Evolutionary conservation across 2,113 vertebrate species (phyloP), one percentile per base, ranked within the genome.

Genomic region (Pica pica): DNA sequence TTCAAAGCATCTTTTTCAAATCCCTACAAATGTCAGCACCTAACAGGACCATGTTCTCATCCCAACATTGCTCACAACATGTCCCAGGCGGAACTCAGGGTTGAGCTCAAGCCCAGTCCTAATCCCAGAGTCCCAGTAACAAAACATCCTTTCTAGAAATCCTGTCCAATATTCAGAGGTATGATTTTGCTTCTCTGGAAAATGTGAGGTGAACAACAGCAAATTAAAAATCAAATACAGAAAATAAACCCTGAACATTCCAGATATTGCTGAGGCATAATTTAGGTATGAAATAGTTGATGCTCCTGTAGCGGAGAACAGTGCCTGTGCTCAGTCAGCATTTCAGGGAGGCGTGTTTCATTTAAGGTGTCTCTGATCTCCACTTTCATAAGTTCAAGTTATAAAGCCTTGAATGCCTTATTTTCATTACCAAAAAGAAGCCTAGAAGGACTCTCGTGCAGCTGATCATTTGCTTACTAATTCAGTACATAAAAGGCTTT

Each of bases 361-460:
- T 89, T 90, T 83, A 59, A 64, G 33, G 30, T 10, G 64, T 11
- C 88, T 95, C 92, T 93, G 78, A 95, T 69, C 93, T 95, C 64
- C 37, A 20, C 60, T 91, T 84, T 27, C 74, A 4, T 1, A 59
- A 85, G 42, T 70, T 77, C 80, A 68, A 76, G 2, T 30, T 23
- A 69, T 18, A 65, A 90, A 88, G 55, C 3, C 8, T 83, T 67
- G 33, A 90, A 90, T 7, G 6, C 63, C 82, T 55, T 69, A 52
- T 78, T 93, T 83, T 94, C 93, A 90, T 90, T 56, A 86, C 69
- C 85, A 71, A 80, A 78, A 77, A 44, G 47, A 13, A 67, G 22
- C 52, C 89, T n/a, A 20, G 9, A 67, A 89, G 70, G 68, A 77
- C 64, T 85, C 63, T 41, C 0, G 0, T 78, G 79, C 60, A 94